Base-by-base conservation (phyloP, 2,113 vertebrate species). In the Myiozetetes cayanensis region DNA sequence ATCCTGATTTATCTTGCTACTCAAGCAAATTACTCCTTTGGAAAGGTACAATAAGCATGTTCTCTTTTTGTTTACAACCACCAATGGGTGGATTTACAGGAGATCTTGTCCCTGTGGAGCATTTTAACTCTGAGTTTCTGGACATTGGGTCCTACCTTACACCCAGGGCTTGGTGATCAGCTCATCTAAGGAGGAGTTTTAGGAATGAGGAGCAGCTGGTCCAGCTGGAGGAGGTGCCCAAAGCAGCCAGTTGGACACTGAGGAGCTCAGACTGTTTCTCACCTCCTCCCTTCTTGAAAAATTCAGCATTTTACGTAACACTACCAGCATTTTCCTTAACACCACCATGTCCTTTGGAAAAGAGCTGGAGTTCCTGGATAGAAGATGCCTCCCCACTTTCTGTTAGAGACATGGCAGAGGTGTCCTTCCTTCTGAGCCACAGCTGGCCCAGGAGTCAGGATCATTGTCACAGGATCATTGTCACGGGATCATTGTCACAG, bases 391-490 rank as follows among this genome's bases (percentile, higher is more conserved):
- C 50, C 68, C 37, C 4, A 0, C 8, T 28, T 31, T 68, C 35
- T 68, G 24, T 15, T 24, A 14, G 41, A 53, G 49, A 11, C 8
- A 8, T 39, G 75, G 11, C 85, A 52, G 22, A 39, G 3, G 15
- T 46, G 4, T 30, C 58, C 9, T 7, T 41, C 61, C 61, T 67
- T 39, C 17, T 37, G 31, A 73, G 37, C 71, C 47, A 6, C 0
- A 0, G 50, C 47, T 33, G 50, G 39, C 44, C 53, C 58, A 39
- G 85, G 59, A 82, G 55, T 39, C 0, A 0, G 61, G 61, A 14
- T 41, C 17, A 13, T 14, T 30, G 35, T 39, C 59, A 62, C 46
- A 46, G 62, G 19, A 44, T 52, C 0, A 0, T 28, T 73, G 44
- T 15, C 59, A 58, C n/a, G 24, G 58, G 24, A 19, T 61, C 7